Percentiles rank a stretch among this genome's conserved stretches.
These are phyloP conservation scores for Agriotes lineatus DNA, from an alignment of 2,888 invertebrate species.

Conservation along the genomic window DNA sequence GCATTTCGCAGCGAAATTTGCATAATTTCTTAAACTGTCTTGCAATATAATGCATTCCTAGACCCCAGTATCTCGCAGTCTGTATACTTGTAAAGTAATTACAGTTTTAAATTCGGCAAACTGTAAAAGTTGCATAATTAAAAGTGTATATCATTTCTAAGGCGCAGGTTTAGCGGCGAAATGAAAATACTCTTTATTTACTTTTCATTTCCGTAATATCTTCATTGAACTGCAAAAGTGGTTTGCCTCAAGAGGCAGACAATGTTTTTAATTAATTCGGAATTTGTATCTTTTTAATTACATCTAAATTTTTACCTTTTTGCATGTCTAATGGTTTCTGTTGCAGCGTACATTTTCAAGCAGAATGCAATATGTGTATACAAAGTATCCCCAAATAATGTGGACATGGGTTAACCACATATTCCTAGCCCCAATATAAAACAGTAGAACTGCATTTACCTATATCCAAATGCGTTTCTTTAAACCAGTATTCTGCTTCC, in stretches of 20 bases:
- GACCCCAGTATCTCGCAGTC: conserved; percentile 17
- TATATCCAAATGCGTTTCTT: too few relatives aligned
- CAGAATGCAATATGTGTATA: too few relatives aligned
- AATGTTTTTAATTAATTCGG: conserved; percentile 9
- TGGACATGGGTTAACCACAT: too few relatives aligned
- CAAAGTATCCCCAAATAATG: too few relatives aligned
- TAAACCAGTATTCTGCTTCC: too few relatives aligned
- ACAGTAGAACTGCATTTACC: too few relatives aligned
- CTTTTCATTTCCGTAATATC: conserved; percentile 24
- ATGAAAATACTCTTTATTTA: conserved; percentile 18
- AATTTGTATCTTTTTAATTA: background rate
- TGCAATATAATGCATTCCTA: conserved; percentile 24
- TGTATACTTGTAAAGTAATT: conserved; percentile 21
- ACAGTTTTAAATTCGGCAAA: conserved; percentile 21
- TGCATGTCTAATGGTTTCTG: too few relatives aligned
- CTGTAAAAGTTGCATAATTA: conserved; percentile 24
- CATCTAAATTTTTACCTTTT: background rate
- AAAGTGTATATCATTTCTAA: conserved; percentile 17
- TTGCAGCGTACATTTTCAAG: too few relatives aligned
- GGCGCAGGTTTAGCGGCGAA: background rate
- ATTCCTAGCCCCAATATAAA: too few relatives aligned
- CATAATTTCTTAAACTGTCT: conserved; percentile 32
- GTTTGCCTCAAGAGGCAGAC: conserved; percentile 11
- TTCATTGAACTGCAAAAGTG: conserved; percentile 2
- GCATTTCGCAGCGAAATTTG: conserved; percentile 27